Percentiles rank a stretch among this genome's conserved stretches.
phyloP scores from a whole-genome alignment of 2,113 vertebrate species.

The Scopus umbretta region DNA sequence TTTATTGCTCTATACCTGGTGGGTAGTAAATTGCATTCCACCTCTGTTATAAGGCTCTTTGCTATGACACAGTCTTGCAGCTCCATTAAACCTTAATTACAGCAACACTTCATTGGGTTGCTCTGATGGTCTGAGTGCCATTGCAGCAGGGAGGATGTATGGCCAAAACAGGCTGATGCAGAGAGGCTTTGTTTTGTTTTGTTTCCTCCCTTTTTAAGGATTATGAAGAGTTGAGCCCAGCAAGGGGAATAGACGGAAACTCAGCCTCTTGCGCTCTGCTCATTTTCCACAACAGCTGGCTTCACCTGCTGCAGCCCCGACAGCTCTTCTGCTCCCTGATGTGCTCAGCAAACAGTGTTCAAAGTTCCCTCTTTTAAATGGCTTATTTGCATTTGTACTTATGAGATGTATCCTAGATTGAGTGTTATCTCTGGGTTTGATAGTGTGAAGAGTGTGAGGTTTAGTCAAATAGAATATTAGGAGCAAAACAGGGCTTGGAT shows the following conservation, averaged over 20 bases:
- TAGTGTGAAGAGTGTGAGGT: fast-evolving
- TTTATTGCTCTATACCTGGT: slow-evolving; percentile 57
- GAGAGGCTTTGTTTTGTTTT: slow-evolving; percentile 29
- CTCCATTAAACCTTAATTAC: slow-evolving; percentile 75
- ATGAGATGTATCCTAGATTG: not conserved
- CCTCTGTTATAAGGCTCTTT: slow-evolving; percentile 72
- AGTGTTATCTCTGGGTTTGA: not conserved
- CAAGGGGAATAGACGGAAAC: slow-evolving; percentile 4
- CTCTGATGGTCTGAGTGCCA: not conserved
- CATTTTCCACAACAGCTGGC: slow-evolving; percentile 1
- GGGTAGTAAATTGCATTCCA: slow-evolving; percentile 73
- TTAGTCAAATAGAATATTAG: not conserved
- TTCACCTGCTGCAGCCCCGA: not conserved
- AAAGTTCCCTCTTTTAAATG: not conserved
- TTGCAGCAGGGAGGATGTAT: slow-evolving; percentile 43
- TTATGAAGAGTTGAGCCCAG: slow-evolving; percentile 46
- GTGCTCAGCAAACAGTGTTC: not conserved
- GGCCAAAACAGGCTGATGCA: slow-evolving; percentile 46
- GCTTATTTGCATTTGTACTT: not conserved
- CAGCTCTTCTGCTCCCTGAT: not conserved
- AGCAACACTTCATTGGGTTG: slow-evolving; percentile 69
- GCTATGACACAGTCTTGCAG: slow-evolving; percentile 63
- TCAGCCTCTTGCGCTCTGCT: not conserved
- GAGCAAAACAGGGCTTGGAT: not conserved
- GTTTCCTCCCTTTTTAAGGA: slow-evolving; percentile 49